Conservation (phyloP, 2,888 invertebrate genomes). For the Hirudinaria manillensis region DNA sequence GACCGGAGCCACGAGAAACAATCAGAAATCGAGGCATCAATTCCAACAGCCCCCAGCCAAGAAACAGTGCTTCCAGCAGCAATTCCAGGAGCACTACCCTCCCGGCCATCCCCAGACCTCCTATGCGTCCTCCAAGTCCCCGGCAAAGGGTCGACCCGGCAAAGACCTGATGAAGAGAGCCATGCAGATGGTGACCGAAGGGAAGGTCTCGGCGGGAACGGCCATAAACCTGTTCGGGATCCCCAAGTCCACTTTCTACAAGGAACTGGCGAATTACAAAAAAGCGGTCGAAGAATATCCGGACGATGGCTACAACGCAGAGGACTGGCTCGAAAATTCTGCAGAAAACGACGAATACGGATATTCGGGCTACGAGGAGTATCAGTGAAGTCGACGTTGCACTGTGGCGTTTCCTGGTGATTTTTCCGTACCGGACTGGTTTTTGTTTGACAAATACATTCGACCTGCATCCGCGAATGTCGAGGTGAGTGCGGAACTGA, state of each 20-base stretch:
- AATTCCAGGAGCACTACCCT: neutral
- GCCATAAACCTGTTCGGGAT: slow-evolving; percentile 29
- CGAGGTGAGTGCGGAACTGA: too few relatives aligned
- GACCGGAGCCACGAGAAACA: too few relatives aligned
- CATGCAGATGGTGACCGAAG: slow-evolving; percentile 23
- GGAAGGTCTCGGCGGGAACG: slow-evolving; percentile 24
- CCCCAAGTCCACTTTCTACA: slow-evolving; percentile 30
- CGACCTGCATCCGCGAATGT: too few relatives aligned
- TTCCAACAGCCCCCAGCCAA: neutral
- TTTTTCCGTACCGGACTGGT: too few relatives aligned
- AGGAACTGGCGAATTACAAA: slow-evolving; percentile 20
- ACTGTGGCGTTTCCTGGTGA: too few relatives aligned
- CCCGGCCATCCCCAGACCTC: slow-evolving; percentile 8
- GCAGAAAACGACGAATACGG: neutral
- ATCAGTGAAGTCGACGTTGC: too few relatives aligned
- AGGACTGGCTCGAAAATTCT: neutral
- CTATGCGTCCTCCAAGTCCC: neutral
- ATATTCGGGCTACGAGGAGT: neutral
- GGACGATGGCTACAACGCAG: neutral
- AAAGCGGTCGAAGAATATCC: neutral
- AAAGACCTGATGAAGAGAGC: slow-evolving; percentile 29
- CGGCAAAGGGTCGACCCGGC: neutral
- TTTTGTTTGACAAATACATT: too few relatives aligned
- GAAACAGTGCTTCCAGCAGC: neutral
- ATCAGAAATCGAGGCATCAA: neutral